A percentile compares a stretch with the other conserved stretches of the same genome.
These are phyloP conservation scores for Holotrichia oblita DNA, from an alignment of 1,140 invertebrate genomes.

Conservation along the genomic window DNA sequence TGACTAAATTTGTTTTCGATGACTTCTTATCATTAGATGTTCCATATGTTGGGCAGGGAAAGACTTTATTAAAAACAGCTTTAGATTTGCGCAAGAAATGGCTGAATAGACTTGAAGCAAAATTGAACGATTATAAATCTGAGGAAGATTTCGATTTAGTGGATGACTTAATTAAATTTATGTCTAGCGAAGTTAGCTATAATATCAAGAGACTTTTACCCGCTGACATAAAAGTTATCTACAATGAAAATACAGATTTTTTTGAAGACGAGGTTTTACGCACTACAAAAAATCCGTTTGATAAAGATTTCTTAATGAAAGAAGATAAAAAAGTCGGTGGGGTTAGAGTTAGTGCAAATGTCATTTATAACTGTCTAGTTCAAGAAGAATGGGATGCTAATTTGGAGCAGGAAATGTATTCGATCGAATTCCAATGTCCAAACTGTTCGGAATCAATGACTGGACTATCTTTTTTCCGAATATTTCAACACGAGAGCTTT, in stretches of 20 bases:
- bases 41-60: slow-evolving; percentile 77
- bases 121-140: slow-evolving; percentile 67
- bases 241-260: slow-evolving; percentile 63
- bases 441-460: slow-evolving; percentile 48
- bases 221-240: slow-evolving; percentile 85
- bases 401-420: slow-evolving; percentile 70
- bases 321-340: slow-evolving; percentile 83
- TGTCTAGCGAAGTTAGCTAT: slow-evolving; percentile 82
- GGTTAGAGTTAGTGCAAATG: slow-evolving; percentile 79
- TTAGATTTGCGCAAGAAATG: slow-evolving; percentile 81
- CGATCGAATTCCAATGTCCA: slow-evolving; percentile 55
- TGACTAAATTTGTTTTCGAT: slow-evolving; percentile 89
- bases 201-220: slow-evolving; percentile 83
- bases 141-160: slow-evolving; percentile 64
- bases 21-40: slow-evolving; percentile 87
- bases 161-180: slow-evolving; percentile 78
- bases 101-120: slow-evolving; percentile 74
- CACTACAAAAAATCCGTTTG: slow-evolving; percentile 76
- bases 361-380: slow-evolving; percentile 86
- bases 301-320: slow-evolving; percentile 67
- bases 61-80: slow-evolving; percentile 77
- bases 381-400: slow-evolving; percentile 58
- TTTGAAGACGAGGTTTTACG: slow-evolving; percentile 55
- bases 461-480: slow-evolving; percentile 49
- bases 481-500: slow-evolving; percentile 53